Conservation (phyloP, 2,797 vertebrate species). For the Rousettus madagascariensis region DNA sequence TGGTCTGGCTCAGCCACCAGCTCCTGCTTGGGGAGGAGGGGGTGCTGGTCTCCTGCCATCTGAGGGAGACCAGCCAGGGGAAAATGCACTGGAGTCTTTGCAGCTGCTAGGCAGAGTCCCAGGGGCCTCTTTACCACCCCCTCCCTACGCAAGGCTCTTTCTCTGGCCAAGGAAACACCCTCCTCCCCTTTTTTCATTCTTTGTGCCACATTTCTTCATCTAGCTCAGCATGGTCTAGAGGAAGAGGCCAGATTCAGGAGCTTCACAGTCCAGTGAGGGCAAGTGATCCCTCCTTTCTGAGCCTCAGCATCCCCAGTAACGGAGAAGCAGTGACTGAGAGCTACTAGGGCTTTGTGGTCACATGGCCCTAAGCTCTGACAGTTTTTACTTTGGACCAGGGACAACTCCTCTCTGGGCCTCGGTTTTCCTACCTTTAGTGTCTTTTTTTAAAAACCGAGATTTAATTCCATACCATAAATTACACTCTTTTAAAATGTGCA, state of each 20-base stretch:
- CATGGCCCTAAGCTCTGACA: not conserved
- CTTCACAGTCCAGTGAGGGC: not conserved
- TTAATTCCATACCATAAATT: not conserved
- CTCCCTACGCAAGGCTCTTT: not conserved
- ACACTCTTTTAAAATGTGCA: not conserved
- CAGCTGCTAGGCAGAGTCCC: not conserved
- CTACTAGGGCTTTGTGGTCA: not conserved
- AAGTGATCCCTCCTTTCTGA: not conserved
- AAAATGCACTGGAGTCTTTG: not conserved
- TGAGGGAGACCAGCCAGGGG: not conserved
- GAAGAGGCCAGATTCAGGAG: not conserved
- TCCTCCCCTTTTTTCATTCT: not conserved
- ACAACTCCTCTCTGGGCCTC: not conserved
- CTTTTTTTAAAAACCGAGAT: not conserved
- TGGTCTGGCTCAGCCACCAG: conserved; percentile 9
- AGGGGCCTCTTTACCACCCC: not conserved
- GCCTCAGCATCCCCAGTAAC: not conserved
- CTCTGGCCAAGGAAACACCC: not conserved
- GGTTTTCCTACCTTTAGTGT: not conserved
- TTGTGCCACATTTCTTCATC: not conserved
- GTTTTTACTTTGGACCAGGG: not conserved
- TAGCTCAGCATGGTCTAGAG: not conserved
- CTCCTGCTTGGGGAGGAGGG: not conserved
- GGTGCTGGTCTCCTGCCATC: conserved; percentile 18
- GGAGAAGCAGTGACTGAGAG: not conserved